A percentile compares a stretch with the other conserved stretches of the same genome.
These are phyloP conservation scores for Mormyrops boulengeri DNA, from an alignment of 2,797 vertebrate species.

Conservation along the genomic window DNA sequence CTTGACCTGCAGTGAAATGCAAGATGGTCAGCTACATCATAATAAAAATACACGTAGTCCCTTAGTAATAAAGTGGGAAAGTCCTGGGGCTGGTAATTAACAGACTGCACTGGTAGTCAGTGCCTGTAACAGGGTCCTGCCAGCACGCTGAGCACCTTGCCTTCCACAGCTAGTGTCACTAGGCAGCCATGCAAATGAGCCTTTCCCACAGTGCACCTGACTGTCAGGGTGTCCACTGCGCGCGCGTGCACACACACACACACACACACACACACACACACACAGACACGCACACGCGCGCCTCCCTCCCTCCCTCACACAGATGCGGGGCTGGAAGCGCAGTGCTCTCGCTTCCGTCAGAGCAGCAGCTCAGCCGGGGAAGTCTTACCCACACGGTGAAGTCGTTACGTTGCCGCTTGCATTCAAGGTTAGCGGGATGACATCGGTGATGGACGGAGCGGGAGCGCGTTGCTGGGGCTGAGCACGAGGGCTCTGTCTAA, in stretches of 20 bases:
- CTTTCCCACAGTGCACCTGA: conserved; percentile 29
- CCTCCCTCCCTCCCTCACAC: background rate
- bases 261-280: conserved; percentile 20
- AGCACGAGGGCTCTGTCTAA: background rate
- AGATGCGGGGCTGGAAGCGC: conserved; percentile 45
- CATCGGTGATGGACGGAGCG: conserved; percentile 34
- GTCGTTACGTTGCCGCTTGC: conserved; percentile 42
- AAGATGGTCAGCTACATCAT: background rate
- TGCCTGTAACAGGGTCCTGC: conserved; percentile 47
- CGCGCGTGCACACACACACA: conserved; percentile 34
- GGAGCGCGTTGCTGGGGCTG: background rate
- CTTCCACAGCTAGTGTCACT: conserved; percentile 39
- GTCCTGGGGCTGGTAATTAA: background rate
- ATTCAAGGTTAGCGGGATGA: conserved; percentile 50
- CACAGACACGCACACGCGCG: conserved; percentile 23
- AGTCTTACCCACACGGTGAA: conserved; percentile 51
- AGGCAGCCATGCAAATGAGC: conserved; percentile 20
- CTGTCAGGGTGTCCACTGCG: background rate
- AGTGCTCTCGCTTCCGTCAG: conserved; percentile 65
- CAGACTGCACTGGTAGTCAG: conserved; percentile 40
- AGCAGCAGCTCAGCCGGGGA: conserved; percentile 46
- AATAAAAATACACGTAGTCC: background rate
- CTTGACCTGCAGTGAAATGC: background rate
- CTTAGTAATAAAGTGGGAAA: background rate
- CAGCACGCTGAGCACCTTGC: conserved; percentile 45